A percentile compares a stretch with the other conserved stretches of the same genome.
phyloP scores from a whole-genome alignment of 2,797 vertebrate species.

The Spinibarbus caldwelli region DNA sequence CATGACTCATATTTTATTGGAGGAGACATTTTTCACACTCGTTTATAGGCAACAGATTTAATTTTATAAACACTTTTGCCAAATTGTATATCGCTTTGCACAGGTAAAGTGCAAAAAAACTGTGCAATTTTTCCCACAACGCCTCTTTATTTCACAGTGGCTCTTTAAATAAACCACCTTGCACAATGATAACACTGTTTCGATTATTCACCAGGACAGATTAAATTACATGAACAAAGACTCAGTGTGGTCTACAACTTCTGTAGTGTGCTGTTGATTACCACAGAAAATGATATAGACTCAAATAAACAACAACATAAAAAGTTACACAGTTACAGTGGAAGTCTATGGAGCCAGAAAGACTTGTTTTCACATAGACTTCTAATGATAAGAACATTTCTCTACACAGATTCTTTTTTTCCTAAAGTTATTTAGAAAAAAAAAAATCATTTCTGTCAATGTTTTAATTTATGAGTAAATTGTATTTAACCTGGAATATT shows the following conservation, averaged over 20 bases:
- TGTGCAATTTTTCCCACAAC: constrained; percentile 16
- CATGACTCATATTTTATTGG: constrained; percentile 29
- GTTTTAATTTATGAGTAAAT: background rate
- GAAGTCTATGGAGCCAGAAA: background rate
- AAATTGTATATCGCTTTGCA: constrained; percentile 10
- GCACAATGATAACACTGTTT: background rate
- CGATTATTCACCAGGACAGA: background rate
- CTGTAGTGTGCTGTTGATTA: background rate
- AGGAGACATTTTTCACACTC: constrained; percentile 9
- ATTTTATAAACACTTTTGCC: constrained; percentile 22
- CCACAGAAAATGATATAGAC: background rate
- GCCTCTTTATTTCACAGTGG: constrained; percentile 13
- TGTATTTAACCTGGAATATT: background rate
- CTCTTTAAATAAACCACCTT: constrained; percentile 17
- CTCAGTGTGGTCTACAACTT: background rate
- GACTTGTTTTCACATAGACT: background rate
- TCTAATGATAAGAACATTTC: background rate
- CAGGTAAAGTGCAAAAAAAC: background rate
- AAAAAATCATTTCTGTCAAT: background rate
- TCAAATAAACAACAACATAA: background rate
- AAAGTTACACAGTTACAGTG: background rate
- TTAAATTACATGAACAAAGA: background rate
- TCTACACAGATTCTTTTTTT: background rate
- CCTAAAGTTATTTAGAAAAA: background rate
- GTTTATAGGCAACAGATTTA: constrained; percentile 11